These are phyloP conservation scores for Caenorhabditis doughertyi DNA, from an alignment of 2,888 invertebrate species.

Conservation along the genomic window DNA sequence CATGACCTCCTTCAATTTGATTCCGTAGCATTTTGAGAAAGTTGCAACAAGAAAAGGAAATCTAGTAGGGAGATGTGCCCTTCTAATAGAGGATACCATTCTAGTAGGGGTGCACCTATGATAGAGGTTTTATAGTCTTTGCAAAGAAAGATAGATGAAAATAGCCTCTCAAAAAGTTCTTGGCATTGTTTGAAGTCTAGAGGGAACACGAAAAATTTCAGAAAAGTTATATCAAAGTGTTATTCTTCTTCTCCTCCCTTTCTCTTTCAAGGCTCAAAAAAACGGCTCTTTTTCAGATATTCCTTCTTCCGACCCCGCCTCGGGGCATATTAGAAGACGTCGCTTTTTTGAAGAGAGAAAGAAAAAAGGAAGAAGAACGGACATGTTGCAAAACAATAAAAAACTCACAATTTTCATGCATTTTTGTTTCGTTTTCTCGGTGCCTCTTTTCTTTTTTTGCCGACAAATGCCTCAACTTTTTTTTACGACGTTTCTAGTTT, in stretches of 20 bases:
- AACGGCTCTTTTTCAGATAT: constrained; percentile 28
- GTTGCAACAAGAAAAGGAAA: not conserved
- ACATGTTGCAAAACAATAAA: constrained; percentile 53
- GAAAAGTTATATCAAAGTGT: constrained; percentile 25
- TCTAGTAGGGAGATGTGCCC: not conserved
- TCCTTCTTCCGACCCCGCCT: not conserved
- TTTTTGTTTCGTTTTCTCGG: too few relatives aligned
- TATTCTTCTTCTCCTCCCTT: not conserved
- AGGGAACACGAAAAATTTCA: constrained; percentile 7
- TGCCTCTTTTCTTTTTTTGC: not conserved
- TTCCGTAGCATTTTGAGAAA: constrained; percentile 4
- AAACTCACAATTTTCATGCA: constrained; percentile 50
- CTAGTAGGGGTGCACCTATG: too few relatives aligned
- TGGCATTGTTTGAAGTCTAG: not conserved
- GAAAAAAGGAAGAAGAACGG: not conserved
- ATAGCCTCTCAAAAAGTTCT: too few relatives aligned
- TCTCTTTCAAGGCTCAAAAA: too few relatives aligned
- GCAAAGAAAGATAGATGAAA: too few relatives aligned
- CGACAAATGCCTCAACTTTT: not conserved
- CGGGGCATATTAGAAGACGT: constrained; percentile 42
- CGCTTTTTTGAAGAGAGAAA: not conserved
- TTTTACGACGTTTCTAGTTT: not conserved
- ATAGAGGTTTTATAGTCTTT: too few relatives aligned
- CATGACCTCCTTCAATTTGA: constrained; percentile 32
- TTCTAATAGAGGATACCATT: too few relatives aligned